Conservation (phyloP, 2,797 vertebrate genomes). For the Thripadectes ignobilis region DNA sequence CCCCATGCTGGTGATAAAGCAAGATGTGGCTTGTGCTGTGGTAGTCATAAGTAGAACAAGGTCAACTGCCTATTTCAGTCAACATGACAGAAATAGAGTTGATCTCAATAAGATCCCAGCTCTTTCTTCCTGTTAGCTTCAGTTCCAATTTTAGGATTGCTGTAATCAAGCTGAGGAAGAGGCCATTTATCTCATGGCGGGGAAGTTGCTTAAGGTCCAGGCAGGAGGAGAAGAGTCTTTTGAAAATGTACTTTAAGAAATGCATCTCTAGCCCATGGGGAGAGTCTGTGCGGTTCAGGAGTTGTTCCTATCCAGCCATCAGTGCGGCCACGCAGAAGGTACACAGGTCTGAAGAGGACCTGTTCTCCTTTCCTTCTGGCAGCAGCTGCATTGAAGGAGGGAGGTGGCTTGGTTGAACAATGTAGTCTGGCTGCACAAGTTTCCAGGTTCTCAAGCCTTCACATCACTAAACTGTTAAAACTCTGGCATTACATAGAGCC, state of each 20-base stretch:
- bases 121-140: slow-evolving; percentile 55
- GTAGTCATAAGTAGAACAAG: slow-evolving; percentile 46
- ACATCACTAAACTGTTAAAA: not conserved
- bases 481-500: not conserved
- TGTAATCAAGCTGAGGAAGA: slow-evolving; percentile 53
- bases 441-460: not conserved
- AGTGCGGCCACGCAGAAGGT: not conserved
- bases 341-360: not conserved
- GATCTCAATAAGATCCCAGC: slow-evolving; percentile 50
- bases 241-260: not conserved
- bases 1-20: not conserved
- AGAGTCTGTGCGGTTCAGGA: not conserved
- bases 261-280: not conserved
- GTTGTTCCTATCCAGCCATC: not conserved
- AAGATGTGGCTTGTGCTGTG: not conserved
- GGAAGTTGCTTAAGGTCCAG: not conserved
- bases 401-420: not conserved
- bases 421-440: not conserved
- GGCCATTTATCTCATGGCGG: not conserved
- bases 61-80: slow-evolving; percentile 51
- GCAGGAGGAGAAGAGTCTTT: not conserved
- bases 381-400: not conserved
- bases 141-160: slow-evolving; percentile 51
- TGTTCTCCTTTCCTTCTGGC: not conserved
- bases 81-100: slow-evolving; percentile 60